Evolutionary conservation across 1,140 invertebrate genomes (phyloP), one percentile per base, ranked within the genome.

Genomic region (Nylanderia fulva): DNA sequence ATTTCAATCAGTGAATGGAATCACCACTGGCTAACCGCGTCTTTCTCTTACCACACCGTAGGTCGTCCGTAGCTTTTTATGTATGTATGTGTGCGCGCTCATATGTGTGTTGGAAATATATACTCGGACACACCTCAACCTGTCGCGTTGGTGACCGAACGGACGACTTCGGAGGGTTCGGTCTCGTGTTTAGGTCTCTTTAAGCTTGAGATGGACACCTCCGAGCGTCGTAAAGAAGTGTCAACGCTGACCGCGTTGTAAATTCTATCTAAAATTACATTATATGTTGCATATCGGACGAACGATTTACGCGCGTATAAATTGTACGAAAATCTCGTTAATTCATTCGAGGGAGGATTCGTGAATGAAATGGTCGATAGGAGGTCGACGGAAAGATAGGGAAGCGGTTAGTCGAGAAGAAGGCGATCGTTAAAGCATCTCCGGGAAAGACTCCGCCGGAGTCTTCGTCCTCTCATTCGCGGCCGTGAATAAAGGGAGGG

Each of bases 1-100:
- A 96, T 96, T 95, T 93, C 93, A 95, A 96, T 96, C 95, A 94
- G 94, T 95, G 95, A 95, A 95, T 95, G 95, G 95, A 93, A 94
- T 93, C 93, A 93, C 92, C 92, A 89, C 90, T 89, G 90, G 86
- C 88, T 91, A 82, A 86, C 86, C 84, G 74, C 74, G 74, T 91
- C 90, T 86, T 91, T 90, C 88, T 90, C 89, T 64, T 84, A 79
- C 86, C 69, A 45, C 79, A 66, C 18, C 33, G 45, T 48, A 48
- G 24, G 77, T 58, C 52, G 75, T 13, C 45, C 58, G 64, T 74
- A 69, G 58, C 80, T 77, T 88, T 82, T 77, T 69, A 68, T n/a
- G 63, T 45, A 42, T 61, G 52, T 77, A 80, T 66, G 63, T 39
- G 29, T 27, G 36, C 56, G 84, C 45, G 24, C 60, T 5, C 48